phyloP scores from a whole-genome alignment of 1,140 invertebrate species.

The Caerostris darwini region DNA sequence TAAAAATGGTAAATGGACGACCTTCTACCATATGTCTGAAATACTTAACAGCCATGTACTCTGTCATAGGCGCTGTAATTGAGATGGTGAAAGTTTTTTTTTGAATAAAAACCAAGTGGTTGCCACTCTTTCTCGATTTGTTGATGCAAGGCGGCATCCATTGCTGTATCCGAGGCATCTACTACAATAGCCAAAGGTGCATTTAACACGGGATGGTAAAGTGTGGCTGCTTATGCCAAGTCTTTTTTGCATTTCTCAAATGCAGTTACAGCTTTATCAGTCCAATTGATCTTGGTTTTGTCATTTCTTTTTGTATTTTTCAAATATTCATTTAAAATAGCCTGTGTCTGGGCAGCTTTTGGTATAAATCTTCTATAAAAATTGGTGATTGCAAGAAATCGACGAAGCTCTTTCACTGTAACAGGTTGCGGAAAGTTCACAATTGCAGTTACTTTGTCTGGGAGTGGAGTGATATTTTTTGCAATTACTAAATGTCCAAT shows the following conservation, averaged over 20 bases:
- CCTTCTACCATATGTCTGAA: conserved; percentile 80
- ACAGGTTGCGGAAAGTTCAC: conserved; percentile 79
- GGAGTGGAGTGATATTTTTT: conserved; percentile 13
- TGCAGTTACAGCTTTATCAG: conserved; percentile 80
- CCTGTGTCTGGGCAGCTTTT: too few relatives aligned
- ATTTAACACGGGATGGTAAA: conserved; percentile 69
- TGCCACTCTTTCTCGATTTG: neutral
- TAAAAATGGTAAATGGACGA: conserved; percentile 79
- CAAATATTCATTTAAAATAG: conserved; percentile 80
- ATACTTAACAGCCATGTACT: conserved; percentile 71
- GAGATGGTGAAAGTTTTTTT: neutral
- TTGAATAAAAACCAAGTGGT: conserved; percentile 77
- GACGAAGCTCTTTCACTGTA: conserved; percentile 79
- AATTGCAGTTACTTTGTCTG: conserved; percentile 79
- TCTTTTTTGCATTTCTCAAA: conserved; percentile 80
- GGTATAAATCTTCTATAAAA: conserved; percentile 77
- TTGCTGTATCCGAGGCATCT: conserved; percentile 70
- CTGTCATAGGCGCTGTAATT: conserved; percentile 54
- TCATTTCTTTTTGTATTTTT: conserved; percentile 81
- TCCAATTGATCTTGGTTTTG: conserved; percentile 80
- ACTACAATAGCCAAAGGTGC: conserved; percentile 62
- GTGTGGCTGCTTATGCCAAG: neutral
- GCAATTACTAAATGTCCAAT: conserved; percentile 67
- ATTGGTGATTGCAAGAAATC: conserved; percentile 81
- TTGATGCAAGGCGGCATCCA: conserved; percentile 74